These are phyloP conservation scores for Carcharodon carcharias DNA, from an alignment of 2,797 vertebrate species.

Conservation along the genomic window DNA sequence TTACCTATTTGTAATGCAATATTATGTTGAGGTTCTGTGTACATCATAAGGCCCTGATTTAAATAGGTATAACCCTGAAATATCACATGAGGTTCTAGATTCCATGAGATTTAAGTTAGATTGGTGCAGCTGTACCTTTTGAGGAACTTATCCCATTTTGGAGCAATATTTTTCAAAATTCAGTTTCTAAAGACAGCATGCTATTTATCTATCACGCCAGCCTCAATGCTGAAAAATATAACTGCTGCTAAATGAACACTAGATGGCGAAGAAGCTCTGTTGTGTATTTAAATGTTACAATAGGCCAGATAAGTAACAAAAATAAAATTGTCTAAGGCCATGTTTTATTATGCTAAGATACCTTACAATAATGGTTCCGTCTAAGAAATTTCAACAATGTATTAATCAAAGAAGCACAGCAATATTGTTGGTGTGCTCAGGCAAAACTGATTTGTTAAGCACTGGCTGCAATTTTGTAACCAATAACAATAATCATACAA, in stretches of 20 bases:
- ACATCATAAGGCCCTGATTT: neutral
- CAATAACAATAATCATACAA: slow-evolving; percentile 1
- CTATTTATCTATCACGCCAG: neutral
- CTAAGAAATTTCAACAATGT: slow-evolving; percentile 26
- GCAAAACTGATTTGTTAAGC: neutral
- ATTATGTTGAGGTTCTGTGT: neutral
- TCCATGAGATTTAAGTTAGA: neutral
- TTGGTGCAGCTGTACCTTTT: neutral
- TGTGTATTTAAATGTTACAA: neutral
- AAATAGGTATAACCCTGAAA: neutral
- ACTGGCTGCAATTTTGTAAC: neutral
- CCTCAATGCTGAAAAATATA: neutral
- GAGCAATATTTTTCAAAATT: neutral
- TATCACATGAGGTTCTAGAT: neutral
- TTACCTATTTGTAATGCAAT: neutral
- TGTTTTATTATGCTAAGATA: neutral
- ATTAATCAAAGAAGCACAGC: neutral
- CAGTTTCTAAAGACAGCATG: neutral
- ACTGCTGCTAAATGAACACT: slow-evolving; percentile 23
- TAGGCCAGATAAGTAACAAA: neutral
- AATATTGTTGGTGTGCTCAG: neutral
- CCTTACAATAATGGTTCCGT: neutral
- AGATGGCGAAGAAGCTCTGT: slow-evolving; percentile 35
- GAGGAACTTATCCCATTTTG: neutral
- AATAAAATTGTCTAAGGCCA: neutral